These are phyloP conservation scores for Drosophila kanapiae DNA, from an alignment of 1,140 invertebrate species.

Conservation along the genomic window DNA sequence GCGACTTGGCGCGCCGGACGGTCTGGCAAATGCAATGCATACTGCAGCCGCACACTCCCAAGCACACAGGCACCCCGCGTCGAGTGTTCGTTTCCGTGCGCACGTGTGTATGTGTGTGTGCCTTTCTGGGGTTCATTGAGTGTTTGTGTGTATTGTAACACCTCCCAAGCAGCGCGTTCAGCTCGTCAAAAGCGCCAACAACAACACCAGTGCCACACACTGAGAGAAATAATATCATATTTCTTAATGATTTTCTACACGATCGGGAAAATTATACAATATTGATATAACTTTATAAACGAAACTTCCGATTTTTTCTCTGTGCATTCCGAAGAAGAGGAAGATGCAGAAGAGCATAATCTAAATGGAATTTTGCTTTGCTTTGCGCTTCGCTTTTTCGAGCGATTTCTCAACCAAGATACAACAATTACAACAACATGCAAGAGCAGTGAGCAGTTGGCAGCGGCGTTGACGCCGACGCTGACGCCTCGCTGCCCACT, in stretches of 20 bases:
- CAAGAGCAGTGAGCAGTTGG: constrained; percentile 9
- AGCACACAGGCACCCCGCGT: constrained; percentile 25
- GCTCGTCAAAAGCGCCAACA: constrained; percentile 71
- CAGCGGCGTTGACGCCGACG: constrained; percentile 12
- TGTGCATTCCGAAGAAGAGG: constrained; percentile 15
- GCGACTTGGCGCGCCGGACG: constrained; percentile 59
- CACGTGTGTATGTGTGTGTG: constrained; percentile 25
- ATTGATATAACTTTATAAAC: background rate
- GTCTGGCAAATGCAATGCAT: constrained; percentile 67
- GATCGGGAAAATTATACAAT: background rate
- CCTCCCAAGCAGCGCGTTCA: constrained; percentile 65
- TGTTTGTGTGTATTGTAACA: constrained; percentile 69
- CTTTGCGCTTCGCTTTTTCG: constrained; percentile 62
- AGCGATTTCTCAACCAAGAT: constrained; percentile 72
- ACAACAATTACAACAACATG: constrained; percentile 32
- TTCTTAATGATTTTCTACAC: background rate
- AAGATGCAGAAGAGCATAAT: constrained; percentile 55
- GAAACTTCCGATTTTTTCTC: background rate
- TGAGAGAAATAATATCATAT: background rate
- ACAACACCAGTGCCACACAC: constrained; percentile 47
- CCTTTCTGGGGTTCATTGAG: constrained; percentile 49
- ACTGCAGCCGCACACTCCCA: constrained; percentile 25
- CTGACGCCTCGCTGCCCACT: constrained; percentile 27
- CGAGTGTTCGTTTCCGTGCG: constrained; percentile 21
- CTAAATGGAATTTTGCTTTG: constrained; percentile 75